A percentile compares a stretch with the other conserved stretches of the same genome.
These are phyloP conservation scores for Piaya cayana DNA, from an alignment of 2,113 vertebrate species.

Conservation along the genomic window DNA sequence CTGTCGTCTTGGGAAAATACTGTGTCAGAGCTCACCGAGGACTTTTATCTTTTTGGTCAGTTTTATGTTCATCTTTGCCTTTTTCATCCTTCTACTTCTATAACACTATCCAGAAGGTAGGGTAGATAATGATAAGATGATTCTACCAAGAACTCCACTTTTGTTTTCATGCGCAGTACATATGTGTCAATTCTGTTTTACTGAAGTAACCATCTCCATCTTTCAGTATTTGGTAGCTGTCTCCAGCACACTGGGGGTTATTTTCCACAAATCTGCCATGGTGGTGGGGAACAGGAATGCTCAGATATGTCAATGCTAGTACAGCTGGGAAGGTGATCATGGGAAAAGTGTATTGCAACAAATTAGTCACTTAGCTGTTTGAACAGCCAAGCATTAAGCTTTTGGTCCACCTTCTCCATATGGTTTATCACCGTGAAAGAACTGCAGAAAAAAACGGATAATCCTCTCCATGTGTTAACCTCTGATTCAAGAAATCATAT, in stretches of 20 bases:
- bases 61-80: neutral
- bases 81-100: neutral
- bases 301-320: neutral
- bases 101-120: neutral
- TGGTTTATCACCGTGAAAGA: neutral
- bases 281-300: neutral
- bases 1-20: neutral
- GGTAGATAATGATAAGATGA: neutral
- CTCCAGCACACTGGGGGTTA: neutral
- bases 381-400: neutral
- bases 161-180: accelerated
- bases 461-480: neutral
- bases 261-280: neutral
- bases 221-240: neutral
- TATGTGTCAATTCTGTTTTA: neutral
- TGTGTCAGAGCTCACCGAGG: neutral
- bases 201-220: neutral
- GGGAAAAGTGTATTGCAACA: neutral
- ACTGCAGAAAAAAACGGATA: neutral
- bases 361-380: neutral
- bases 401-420: neutral
- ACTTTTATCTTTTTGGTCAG: neutral
- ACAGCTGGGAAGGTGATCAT: neutral
- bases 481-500: neutral
- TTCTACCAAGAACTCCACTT: neutral